Evolutionary conservation across 2,113 vertebrate species (phyloP).

Genomic region (Phyllostomus hastatus): DNA sequence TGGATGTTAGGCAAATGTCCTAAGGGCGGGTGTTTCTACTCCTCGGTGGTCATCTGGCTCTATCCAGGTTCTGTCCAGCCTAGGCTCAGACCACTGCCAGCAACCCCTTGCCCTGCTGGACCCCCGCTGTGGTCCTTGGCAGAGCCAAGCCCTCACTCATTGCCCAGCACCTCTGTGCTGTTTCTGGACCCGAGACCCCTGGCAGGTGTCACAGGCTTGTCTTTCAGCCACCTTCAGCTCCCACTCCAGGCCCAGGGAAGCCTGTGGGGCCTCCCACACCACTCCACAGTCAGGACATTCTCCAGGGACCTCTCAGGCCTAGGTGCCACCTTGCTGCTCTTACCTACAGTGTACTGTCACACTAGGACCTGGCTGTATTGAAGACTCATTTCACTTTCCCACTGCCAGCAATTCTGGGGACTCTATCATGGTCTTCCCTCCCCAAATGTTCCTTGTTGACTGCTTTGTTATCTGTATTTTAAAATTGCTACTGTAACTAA

Average conservation of each 20-base stretch:
- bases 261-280: too few relatives aligned
- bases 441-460: not conserved
- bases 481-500: not conserved
- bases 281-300: not conserved
- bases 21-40: not conserved
- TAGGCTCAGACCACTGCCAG: accelerated
- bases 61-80: not conserved
- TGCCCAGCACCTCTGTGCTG: not conserved
- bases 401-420: not conserved
- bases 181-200: not conserved
- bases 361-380: too few relatives aligned
- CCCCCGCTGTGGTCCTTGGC: too few relatives aligned
- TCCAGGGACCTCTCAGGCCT: not conserved
- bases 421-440: not conserved
- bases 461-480: not conserved
- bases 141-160: not conserved
- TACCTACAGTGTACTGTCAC: not conserved
- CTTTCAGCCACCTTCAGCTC: not conserved
- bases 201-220: not conserved
- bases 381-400: not conserved
- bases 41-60: not conserved
- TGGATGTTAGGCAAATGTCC: not conserved
- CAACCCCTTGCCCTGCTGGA: accelerated
- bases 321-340: not conserved
- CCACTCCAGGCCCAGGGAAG: not conserved